Evolutionary conservation across 2,113 vertebrate genomes (phyloP).

Genomic region (Piaya cayana): DNA sequence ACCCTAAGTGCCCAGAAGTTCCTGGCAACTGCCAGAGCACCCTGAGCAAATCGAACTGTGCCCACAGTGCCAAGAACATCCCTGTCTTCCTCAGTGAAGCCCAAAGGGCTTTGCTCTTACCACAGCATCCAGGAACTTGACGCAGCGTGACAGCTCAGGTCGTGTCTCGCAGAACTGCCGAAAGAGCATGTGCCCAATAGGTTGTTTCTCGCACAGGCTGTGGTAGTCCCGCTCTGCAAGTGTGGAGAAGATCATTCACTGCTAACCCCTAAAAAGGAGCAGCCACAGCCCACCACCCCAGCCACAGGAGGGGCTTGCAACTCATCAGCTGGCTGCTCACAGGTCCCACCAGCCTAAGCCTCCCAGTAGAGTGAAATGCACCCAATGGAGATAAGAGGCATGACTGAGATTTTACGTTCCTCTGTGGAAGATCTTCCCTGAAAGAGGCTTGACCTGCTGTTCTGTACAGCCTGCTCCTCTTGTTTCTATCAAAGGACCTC

Average conservation of each 20-base stretch:
- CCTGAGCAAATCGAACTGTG: not conserved
- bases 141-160: constrained; percentile 86
- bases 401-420: not conserved
- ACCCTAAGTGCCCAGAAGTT: not conserved
- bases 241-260: not conserved
- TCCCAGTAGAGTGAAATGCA: not conserved
- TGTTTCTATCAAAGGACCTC: not conserved
- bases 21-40: not conserved
- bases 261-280: not conserved
- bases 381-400: not conserved
- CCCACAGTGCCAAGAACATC: not conserved
- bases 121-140: constrained; percentile 94
- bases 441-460: not conserved
- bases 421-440: not conserved
- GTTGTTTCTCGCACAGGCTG: constrained; percentile 93
- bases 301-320: not conserved
- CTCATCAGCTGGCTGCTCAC: not conserved
- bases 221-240: constrained; percentile 91
- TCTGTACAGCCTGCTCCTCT: not conserved
- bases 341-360: not conserved
- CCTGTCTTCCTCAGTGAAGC: not conserved
- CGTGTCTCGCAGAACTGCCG: constrained; percentile 93
- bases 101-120: constrained; percentile 71
- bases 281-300: not conserved
- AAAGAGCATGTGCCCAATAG: constrained; percentile 90